Evolutionary conservation across 2,113 vertebrate species (phyloP), one percentile per base, ranked within the genome.

Genomic region (Gadus macrocephalus): DNA sequence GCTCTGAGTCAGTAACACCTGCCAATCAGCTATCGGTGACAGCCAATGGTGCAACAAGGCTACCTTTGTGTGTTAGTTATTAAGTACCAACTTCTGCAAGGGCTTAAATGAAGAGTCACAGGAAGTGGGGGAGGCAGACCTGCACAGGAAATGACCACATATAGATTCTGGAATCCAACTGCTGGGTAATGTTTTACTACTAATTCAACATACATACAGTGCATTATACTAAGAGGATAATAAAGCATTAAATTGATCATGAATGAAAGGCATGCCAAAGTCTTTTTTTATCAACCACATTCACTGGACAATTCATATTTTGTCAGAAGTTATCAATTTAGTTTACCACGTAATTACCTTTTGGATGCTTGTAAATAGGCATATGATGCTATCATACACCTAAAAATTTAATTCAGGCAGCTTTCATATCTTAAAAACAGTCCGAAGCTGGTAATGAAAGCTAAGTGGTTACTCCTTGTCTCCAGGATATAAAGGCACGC

Each of bases 71-170:
- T 69, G 76, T 20, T 81, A 78, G 80, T 78, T 60, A 85, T 83
- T 3, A 62, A 85, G 78, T 90, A 87, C 88, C 87, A 87, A 88
- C 86, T 89, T 83, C 89, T 92, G 85, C 83, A 84, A 88, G 90
- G 84, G 83, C 84, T 89, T 91, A 94, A 93, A 94, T 91, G 88
- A 92, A 93, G 83, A 88, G 82, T 77, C 89, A 90, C 92, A 94
- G 93, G 94, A 95, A 94, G 91, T 82, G 15, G 89, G 91, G 92
- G 92, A 88, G 84, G 89, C 90, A 86, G 83, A 78, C 77, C 74
- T 70, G 17, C 68, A 84, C 89, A 67, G 75, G 91, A 89, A 89
- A 91, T 89, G 89, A 89, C 90, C 84, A 89, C 91, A 93, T 93
- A 93, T 93, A 58, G 78, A 90, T 88, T 86, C 78, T 89, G 88